Percentiles rank a stretch among this genome's conserved stretches.
Evolutionary conservation across 92 coral and sea anemone species (phyloP).

Genomic region (Palythoa grandis): DNA sequence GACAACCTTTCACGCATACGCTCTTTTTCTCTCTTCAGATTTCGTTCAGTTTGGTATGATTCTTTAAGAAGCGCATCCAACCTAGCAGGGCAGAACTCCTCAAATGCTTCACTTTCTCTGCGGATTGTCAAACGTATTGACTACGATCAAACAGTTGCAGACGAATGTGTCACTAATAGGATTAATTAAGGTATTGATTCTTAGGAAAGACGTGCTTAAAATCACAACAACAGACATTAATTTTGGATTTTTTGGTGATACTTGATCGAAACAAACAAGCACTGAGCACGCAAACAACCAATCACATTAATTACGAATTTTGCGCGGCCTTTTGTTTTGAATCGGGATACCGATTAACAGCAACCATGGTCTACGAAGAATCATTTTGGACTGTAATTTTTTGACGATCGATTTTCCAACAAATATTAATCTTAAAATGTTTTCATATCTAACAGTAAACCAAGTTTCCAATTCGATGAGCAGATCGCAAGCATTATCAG

Average conservation of each 20-base stretch:
- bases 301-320: neutral
- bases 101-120: constrained; percentile 97
- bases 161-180: neutral
- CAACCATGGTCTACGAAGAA: neutral
- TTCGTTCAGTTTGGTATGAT: constrained; percentile 83
- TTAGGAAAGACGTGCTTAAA: neutral
- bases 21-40: constrained; percentile 93
- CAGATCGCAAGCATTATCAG: too few species aligned
- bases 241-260: neutral
- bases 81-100: constrained; percentile 86
- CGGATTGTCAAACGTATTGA: neutral
- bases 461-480: too few species aligned
- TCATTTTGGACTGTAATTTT: too few species aligned
- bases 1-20: constrained; percentile 80
- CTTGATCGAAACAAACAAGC: neutral
- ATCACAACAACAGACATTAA: neutral
- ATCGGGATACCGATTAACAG: neutral
- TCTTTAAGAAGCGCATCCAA: constrained; percentile 89
- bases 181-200: neutral
- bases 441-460: too few species aligned
- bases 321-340: neutral
- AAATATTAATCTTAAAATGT: too few species aligned
- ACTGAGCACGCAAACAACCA: neutral
- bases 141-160: neutral
- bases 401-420: too few species aligned